Base-by-base conservation (phyloP, 2,113 vertebrate genomes). In the Damaliscus lunatus region DNA sequence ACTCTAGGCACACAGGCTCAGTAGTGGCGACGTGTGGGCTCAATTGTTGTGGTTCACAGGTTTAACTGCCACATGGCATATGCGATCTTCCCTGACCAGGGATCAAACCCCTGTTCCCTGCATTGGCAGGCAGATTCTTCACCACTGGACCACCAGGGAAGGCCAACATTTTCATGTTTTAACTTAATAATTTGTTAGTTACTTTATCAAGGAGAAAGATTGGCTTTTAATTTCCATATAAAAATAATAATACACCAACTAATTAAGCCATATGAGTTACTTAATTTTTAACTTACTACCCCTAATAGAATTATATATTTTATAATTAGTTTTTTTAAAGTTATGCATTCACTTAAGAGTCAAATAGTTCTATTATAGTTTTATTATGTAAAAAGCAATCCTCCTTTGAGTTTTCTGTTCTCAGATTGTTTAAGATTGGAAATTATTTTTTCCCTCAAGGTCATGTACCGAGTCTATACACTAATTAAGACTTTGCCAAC, bases 251-350 rank as follows among this genome's bases (percentile, higher is more conserved):
- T 36, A 31, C 77, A 62, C 31, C 16, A 78, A 17, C 13, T 21
- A 48, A 86, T 92, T 88, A 48, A 87, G n/a, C 50, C 19, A 23
- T 78, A 19, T 64, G 17, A 50, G 33, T 48, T 64, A 64, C 53
- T 92, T 31, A 89, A 31, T 62, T 89, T 92, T 88, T 82, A 60
- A 83, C 81, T 12, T 50, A 71, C 46, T 64, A 84, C 13, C 13
- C 36, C 23, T 84, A 64, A 96, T 27, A 81, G 57, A 94, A 91
- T 50, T 64, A 27, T 48, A 29, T 59, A 94, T 86, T 96, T 86
- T 71, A 15, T 81, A 46, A 67, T 90, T 93, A 57, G 36, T 52
- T 48, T 78, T 92, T 64, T 83, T 23, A 13, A 74, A 55, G 48
- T 78, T 67, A 64, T 23, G 25, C 48, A 50, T 48, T 46, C 48